Evolutionary conservation across 2,113 vertebrate genomes (phyloP).

Genomic region (Hoplias malabaricus): DNA sequence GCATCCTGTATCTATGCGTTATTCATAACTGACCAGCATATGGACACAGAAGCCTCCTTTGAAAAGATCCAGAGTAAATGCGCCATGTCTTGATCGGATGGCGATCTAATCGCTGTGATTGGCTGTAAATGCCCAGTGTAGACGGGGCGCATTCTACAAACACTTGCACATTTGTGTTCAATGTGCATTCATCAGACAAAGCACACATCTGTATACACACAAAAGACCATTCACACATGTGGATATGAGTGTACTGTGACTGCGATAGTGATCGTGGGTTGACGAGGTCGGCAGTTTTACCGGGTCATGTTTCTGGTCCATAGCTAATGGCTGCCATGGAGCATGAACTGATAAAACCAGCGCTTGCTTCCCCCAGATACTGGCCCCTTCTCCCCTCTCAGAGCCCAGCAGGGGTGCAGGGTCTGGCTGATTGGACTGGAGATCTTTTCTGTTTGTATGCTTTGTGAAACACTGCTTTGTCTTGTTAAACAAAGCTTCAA

Average conservation of each 20-base stretch:
- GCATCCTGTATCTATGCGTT: too few species aligned
- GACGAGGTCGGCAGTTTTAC: constrained; percentile 21
- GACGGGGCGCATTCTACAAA: too few species aligned
- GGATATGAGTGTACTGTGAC: constrained; percentile 5
- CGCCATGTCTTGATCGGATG: too few species aligned
- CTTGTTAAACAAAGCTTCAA: too few species aligned
- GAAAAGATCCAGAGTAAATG: too few species aligned
- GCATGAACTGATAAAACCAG: constrained; percentile 45
- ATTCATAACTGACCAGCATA: too few species aligned
- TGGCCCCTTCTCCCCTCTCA: not conserved
- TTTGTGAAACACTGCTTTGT: not conserved
- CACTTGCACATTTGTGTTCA: not conserved
- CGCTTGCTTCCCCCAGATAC: constrained; percentile 24
- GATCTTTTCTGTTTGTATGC: not conserved
- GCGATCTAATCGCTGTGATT: too few species aligned
- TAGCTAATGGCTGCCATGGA: constrained; percentile 38
- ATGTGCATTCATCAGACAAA: too few species aligned
- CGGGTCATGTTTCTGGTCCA: constrained; percentile 48
- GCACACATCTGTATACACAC: not conserved
- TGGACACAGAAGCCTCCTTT: too few species aligned
- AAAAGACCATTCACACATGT: not conserved
- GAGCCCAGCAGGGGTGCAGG: not conserved
- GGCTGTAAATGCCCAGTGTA: too few species aligned
- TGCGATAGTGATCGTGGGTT: constrained; percentile 31
- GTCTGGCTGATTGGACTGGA: not conserved